Percentiles rank a stretch among this genome's conserved stretches.
phyloP scores from a whole-genome alignment of 2,888 invertebrate genomes.

The Doris montereyensis region DNA sequence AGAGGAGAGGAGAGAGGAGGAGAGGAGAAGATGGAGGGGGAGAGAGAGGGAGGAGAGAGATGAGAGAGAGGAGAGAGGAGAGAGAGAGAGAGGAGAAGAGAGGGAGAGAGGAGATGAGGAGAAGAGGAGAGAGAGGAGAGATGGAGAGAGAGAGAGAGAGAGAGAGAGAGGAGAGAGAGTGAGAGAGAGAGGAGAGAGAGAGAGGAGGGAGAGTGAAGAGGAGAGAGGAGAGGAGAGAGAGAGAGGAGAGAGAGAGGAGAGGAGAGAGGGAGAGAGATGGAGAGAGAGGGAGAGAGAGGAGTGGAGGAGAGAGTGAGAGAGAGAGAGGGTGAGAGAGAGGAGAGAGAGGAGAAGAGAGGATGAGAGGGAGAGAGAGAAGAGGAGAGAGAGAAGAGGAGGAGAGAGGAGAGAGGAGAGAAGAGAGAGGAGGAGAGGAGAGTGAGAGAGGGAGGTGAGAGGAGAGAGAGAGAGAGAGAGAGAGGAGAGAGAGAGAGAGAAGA shows the following conservation, averaged over 20 bases:
- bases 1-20: not conserved
- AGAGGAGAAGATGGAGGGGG: conserved; percentile 8
- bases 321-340: too few species aligned
- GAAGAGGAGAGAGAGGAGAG: too few species aligned
- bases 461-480: not conserved
- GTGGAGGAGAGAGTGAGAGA: too few species aligned
- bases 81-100: conserved; percentile 30
- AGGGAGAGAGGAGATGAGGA: too few species aligned
- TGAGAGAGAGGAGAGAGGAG: not conserved
- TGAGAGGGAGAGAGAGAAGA: too few species aligned
- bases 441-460: not conserved
- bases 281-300: too few species aligned
- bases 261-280: too few species aligned
- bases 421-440: not conserved
- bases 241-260: not conserved
- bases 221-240: not conserved
- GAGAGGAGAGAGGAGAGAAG: not conserved
- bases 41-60: conserved; percentile 12
- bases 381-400: not conserved
- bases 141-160: not conserved
- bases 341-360: too few species aligned
- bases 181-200: not conserved
- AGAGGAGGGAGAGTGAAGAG: conserved; percentile 6
- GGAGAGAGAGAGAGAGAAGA: conserved; percentile 14
- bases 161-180: not conserved